Percentiles rank a stretch among this genome's conserved stretches.
Conservation (phyloP, 30 jellyfish, hydroid and myxozoan genomes). For the Hydractinia echinata region DNA sequence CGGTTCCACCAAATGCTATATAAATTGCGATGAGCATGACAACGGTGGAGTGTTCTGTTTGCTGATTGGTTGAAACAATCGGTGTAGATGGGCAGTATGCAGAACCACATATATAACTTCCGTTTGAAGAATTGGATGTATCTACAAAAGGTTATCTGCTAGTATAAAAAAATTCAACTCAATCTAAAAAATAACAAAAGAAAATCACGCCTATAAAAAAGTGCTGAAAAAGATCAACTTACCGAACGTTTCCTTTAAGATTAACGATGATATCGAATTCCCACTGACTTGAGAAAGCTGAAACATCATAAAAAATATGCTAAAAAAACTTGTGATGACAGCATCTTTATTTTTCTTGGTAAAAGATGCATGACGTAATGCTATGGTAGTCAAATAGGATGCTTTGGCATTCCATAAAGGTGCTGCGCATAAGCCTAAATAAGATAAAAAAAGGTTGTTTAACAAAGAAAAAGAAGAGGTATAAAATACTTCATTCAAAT, state of each 20-base stretch:
- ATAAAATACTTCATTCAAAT: too few relatives aligned
- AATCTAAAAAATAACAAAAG: too few relatives aligned
- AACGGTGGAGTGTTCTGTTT: conserved; percentile 30
- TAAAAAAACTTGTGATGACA: conserved; percentile 62
- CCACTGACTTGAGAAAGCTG: conserved; percentile 84
- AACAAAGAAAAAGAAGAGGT: background rate
- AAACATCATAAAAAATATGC: conserved; percentile 65
- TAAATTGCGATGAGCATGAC: conserved; percentile 54
- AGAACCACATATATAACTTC: conserved; percentile 61
- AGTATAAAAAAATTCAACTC: too few relatives aligned
- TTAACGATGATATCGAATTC: conserved; percentile 59
- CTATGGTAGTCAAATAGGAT: conserved; percentile 69
- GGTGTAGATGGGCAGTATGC: conserved; percentile 55
- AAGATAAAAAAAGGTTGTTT: too few relatives aligned
- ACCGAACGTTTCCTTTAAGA: conserved; percentile 52
- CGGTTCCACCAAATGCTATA: conserved; percentile 53
- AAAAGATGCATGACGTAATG: conserved; percentile 43
- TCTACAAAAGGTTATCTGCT: too few relatives aligned
- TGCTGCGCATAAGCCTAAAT: conserved; percentile 69
- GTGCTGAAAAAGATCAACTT: background rate
- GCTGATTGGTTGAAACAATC: background rate
- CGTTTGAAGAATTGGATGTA: background rate
- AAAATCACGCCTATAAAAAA: too few relatives aligned
- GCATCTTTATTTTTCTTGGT: conserved; percentile 44
- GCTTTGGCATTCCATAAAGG: conserved; percentile 80